phyloP scores from a whole-genome alignment of 2,113 vertebrate genomes.

The Australoheros scitulus region DNA sequence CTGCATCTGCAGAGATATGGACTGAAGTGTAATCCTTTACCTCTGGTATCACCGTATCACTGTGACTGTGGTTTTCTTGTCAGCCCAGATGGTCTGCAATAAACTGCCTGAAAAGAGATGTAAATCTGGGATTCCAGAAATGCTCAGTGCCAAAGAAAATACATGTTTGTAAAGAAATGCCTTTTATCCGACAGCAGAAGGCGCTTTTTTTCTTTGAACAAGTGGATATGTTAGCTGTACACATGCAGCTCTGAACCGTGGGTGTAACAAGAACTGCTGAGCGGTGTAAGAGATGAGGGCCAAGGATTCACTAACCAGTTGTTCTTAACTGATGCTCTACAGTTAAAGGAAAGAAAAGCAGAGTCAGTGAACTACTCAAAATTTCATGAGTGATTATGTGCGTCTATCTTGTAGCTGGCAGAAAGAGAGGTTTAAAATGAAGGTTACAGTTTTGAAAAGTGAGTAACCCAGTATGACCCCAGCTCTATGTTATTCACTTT shows the following conservation, averaged over 20 bases:
- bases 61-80: conserved; percentile 46
- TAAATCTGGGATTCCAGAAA: conserved; percentile 40
- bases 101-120: conserved; percentile 52
- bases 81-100: conserved; percentile 56
- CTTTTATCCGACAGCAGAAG: conserved; percentile 29
- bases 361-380: conserved; percentile 56
- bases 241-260: conserved; percentile 10
- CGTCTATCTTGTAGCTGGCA: conserved; percentile 20
- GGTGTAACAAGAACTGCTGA: conserved; percentile 42
- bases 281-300: conserved; percentile 35
- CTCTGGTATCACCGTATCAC: conserved; percentile 50
- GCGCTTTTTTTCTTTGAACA: conserved; percentile 28
- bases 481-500: conserved; percentile 8
- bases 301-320: conserved; percentile 46
- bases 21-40: conserved; percentile 58
- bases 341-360: conserved; percentile 37
- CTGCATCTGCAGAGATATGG: conserved; percentile 54
- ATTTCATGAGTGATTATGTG: conserved; percentile 53
- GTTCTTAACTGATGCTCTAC: conserved; percentile 35
- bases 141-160: conserved; percentile 32
- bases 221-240: conserved; percentile 40
- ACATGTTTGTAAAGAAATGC: conserved; percentile 34
- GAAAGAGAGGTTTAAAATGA: conserved; percentile 16
- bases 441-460: conserved; percentile 32
- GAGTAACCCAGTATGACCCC: conserved; percentile 33